Conservation (phyloP, 1,140 invertebrate genomes). For the Bombus affinis region DNA sequence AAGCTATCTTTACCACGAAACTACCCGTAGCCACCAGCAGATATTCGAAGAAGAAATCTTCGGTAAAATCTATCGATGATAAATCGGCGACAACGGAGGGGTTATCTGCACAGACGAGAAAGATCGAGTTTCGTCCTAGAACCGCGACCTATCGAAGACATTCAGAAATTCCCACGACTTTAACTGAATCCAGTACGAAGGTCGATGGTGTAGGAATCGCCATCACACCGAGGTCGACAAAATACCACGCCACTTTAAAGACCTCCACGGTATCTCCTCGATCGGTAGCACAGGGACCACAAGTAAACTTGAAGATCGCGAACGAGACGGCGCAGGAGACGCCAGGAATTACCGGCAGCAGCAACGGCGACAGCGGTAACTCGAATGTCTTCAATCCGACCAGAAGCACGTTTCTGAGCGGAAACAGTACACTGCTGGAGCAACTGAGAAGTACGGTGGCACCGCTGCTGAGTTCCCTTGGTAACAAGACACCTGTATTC, state of each 20-base stretch:
- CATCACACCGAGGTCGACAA: conserved; percentile 71
- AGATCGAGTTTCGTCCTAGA: conserved; percentile 73
- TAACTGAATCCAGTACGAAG: conserved; percentile 33
- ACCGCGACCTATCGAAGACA: conserved; percentile 79
- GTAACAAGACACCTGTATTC: conserved; percentile 76
- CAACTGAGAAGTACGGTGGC: conserved; percentile 80
- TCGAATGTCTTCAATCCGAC: conserved; percentile 79
- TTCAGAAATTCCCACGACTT: conserved; percentile 69
- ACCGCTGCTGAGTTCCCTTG: conserved; percentile 75
- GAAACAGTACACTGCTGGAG: conserved; percentile 75
- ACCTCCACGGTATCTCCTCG: conserved; percentile 45
- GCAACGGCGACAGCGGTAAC: conserved; percentile 70
- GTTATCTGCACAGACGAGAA: conserved; percentile 34
- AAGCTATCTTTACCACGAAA: conserved; percentile 37
- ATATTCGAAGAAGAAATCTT: conserved; percentile 61
- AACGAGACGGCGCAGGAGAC: conserved; percentile 51
- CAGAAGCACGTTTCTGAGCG: conserved; percentile 70
- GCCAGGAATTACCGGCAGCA: conserved; percentile 70
- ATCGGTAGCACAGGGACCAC: conserved; percentile 70
- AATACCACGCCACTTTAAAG: conserved; percentile 55
- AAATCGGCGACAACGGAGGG: conserved; percentile 40
- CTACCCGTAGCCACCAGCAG: conserved; percentile 55
- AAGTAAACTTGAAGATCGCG: conserved; percentile 68
- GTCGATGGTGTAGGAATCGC: conserved; percentile 57
- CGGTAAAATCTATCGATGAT: conserved; percentile 46